phyloP scores from a whole-genome alignment of 2,797 vertebrate genomes.

The Pseudotriccus pelzelni region DNA sequence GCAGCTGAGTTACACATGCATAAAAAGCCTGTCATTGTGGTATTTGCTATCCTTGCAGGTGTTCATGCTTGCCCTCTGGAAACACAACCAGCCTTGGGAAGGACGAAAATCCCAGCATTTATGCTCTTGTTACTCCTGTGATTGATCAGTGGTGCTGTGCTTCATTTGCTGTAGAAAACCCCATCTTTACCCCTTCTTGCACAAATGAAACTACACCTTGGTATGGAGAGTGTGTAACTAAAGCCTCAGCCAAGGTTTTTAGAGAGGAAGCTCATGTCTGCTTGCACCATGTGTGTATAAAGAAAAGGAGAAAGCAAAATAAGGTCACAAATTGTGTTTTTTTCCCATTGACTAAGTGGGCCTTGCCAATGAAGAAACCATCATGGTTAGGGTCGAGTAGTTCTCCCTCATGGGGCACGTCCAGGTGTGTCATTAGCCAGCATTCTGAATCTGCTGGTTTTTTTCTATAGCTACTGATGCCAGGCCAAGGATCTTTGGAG shows the following conservation, averaged over 20 bases:
- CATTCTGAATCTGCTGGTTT: not conserved
- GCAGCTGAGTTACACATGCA: rapidly evolving
- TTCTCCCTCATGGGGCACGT: not conserved
- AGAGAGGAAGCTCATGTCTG: not conserved
- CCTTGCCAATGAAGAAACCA: not conserved
- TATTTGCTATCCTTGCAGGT: not conserved
- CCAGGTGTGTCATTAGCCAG: not conserved
- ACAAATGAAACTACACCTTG: not conserved
- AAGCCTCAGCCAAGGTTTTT: not conserved
- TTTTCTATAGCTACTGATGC: not conserved
- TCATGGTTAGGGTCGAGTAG: not conserved
- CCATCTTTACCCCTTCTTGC: not conserved
- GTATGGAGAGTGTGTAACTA: not conserved
- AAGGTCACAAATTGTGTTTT: not conserved
- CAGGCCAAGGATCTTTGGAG: not conserved
- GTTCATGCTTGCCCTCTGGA: not conserved
- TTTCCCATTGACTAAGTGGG: not conserved
- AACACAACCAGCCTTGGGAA: not conserved
- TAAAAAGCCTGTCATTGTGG: not conserved
- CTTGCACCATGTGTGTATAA: rapidly evolving
- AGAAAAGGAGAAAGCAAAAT: not conserved
- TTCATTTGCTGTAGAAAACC: not conserved
- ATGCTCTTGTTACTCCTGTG: not conserved
- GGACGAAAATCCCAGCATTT: not conserved
- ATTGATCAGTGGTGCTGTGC: not conserved